Percentiles rank a stretch among this genome's conserved stretches.
phyloP scores from a whole-genome alignment of 1,140 invertebrate species.

The Lysiphlebus fabarum region DNA sequence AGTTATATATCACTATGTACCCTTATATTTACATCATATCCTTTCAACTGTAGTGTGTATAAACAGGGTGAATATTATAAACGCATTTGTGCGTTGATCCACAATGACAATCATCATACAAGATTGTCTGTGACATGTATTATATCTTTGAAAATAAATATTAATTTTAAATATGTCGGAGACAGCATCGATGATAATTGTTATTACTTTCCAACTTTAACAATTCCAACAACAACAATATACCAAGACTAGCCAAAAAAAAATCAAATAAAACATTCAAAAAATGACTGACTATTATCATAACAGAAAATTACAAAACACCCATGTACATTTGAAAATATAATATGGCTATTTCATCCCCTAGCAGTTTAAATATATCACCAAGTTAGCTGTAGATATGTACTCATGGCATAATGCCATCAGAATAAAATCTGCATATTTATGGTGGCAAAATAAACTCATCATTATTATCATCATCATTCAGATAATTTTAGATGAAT shows the following conservation, averaged over 20 bases:
- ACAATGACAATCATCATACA: not conserved
- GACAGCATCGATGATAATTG: slow-evolving; percentile 16
- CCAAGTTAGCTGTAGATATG: not conserved
- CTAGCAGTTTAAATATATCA: too few species aligned
- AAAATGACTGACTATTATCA: too few species aligned
- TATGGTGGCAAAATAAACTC: slow-evolving; percentile 37
- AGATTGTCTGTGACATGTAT: slow-evolving; percentile 17
- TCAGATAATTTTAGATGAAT: slow-evolving; percentile 45
- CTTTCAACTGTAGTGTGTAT: slow-evolving; percentile 22
- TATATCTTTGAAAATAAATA: slow-evolving; percentile 23
- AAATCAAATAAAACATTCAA: too few species aligned
- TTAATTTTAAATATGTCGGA: not conserved
- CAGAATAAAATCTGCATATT: slow-evolving; percentile 41
- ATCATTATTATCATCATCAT: slow-evolving; percentile 33
- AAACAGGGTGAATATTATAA: slow-evolving; percentile 47
- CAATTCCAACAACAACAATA: too few species aligned
- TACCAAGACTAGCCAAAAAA: too few species aligned
- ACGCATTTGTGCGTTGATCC: slow-evolving; percentile 34
- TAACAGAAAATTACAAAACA: too few species aligned
- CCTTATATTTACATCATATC: slow-evolving; percentile 10
- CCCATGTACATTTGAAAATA: not conserved
- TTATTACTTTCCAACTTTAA: not conserved
- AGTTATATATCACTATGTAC: too few species aligned
- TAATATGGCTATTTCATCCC: slow-evolving; percentile 4
- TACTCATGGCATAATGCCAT: slow-evolving; percentile 21